Evolutionary conservation across 1,140 invertebrate genomes (phyloP).

Genomic region (Dreissena rostriformis): DNA sequence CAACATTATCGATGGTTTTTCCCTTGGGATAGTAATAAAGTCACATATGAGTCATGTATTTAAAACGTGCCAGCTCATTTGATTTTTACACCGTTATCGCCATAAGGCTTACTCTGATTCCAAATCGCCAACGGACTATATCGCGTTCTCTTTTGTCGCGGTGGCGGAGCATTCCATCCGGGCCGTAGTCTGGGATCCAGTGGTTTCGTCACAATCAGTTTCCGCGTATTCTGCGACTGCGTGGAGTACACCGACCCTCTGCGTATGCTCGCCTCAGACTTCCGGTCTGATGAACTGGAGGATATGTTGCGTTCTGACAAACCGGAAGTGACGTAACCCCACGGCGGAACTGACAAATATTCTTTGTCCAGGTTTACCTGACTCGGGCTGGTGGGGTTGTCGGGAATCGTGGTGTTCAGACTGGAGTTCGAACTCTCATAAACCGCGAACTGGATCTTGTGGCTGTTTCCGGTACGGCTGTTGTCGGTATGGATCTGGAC

Average conservation of each 20-base stretch:
- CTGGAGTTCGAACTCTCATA: slow-evolving; percentile 28
- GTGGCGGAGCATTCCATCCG: slow-evolving; percentile 34
- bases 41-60: no score
- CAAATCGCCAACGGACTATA: slow-evolving; percentile 14
- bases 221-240: background rate
- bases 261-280: background rate
- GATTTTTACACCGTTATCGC: no score
- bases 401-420: slow-evolving; percentile 20
- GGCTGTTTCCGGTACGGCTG: background rate
- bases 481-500: background rate
- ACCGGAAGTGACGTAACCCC: no score
- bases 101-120: no score
- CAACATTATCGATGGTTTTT: no score
- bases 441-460: slow-evolving; percentile 25
- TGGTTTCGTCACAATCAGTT: slow-evolving; percentile 19
- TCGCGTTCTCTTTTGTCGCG: background rate
- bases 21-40: no score
- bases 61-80: no score
- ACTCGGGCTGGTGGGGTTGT: slow-evolving; percentile 26
- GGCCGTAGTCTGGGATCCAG: slow-evolving; percentile 22
- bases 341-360: no score
- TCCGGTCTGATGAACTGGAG: no score
- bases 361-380: background rate
- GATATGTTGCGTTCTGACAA: no score
- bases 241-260: background rate